Conservation (phyloP, 1,140 invertebrate genomes). For the Vanessa atalanta region DNA sequence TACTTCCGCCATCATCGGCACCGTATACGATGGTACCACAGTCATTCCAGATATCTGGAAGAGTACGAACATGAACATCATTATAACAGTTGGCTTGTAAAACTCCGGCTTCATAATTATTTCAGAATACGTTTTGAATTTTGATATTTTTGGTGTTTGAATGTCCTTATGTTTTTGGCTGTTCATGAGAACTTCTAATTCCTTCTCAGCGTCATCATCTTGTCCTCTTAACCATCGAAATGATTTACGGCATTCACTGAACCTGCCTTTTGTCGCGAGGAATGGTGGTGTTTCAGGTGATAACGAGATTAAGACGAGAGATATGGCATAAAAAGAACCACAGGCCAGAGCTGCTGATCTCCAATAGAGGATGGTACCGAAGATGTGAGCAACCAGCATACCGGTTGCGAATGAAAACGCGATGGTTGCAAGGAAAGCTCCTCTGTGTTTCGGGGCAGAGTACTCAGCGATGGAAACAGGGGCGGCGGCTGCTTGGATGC, state of each 20-base stretch:
- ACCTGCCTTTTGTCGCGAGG: constrained; percentile 57
- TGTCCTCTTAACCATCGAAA: constrained; percentile 66
- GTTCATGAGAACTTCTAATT: constrained; percentile 63
- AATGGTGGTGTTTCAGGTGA: constrained; percentile 72
- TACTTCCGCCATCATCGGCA: constrained; percentile 68
- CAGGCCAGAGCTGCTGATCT: constrained; percentile 65
- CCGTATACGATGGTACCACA: constrained; percentile 69
- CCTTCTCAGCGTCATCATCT: constrained; percentile 58
- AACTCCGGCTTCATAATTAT: constrained; percentile 65
- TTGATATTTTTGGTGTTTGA: constrained; percentile 42
- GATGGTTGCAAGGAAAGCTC: constrained; percentile 69
- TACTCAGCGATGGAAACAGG: constrained; percentile 74
- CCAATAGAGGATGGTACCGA: constrained; percentile 71
- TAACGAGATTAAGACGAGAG: constrained; percentile 60
- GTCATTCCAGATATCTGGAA: constrained; percentile 76
- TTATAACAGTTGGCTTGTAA: constrained; percentile 71
- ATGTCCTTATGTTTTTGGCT: constrained; percentile 53
- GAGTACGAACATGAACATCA: constrained; percentile 75
- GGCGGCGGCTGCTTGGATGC: constrained; percentile 66
- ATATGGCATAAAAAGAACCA: constrained; percentile 62
- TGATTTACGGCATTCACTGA: constrained; percentile 57
- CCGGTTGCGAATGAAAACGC: constrained; percentile 74
- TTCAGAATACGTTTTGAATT: constrained; percentile 44
- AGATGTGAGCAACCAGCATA: constrained; percentile 69
- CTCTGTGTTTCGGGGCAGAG: constrained; percentile 65